Evolutionary conservation across 37 sponge, comb jelly and placozoan genomes (phyloP).

Genomic region (Cladorhizidae sp.): DNA sequence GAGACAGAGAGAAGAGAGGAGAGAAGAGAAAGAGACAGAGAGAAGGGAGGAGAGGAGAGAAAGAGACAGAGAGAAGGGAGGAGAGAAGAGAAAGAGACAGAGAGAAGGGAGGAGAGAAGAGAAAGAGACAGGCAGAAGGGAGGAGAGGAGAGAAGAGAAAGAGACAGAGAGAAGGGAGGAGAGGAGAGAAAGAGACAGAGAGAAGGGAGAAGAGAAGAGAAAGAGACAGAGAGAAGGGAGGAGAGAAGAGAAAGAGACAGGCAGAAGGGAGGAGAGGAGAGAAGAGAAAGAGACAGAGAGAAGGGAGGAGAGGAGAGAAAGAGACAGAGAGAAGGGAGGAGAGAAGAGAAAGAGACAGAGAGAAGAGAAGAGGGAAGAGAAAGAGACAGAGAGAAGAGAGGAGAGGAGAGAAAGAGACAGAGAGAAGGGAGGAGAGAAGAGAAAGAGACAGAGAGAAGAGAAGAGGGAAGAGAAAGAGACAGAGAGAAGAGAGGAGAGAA

Average conservation of each 20-base stretch:
- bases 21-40: background rate
- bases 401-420: no score
- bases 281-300: background rate
- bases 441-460: no score
- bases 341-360: background rate
- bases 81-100: background rate
- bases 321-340: background rate
- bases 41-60: background rate
- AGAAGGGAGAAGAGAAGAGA: background rate
- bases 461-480: no score
- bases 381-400: no score
- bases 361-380: background rate
- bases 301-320: background rate
- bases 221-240: slow-evolving; percentile 12
- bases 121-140: background rate
- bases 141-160: background rate
- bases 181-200: background rate
- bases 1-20: background rate
- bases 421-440: no score
- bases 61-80: background rate
- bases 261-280: background rate
- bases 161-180: background rate
- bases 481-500: no score
- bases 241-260: slow-evolving; percentile 7
- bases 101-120: background rate